Conservation (phyloP, 1,140 invertebrate genomes). For the Thereuonema tuberculata region DNA sequence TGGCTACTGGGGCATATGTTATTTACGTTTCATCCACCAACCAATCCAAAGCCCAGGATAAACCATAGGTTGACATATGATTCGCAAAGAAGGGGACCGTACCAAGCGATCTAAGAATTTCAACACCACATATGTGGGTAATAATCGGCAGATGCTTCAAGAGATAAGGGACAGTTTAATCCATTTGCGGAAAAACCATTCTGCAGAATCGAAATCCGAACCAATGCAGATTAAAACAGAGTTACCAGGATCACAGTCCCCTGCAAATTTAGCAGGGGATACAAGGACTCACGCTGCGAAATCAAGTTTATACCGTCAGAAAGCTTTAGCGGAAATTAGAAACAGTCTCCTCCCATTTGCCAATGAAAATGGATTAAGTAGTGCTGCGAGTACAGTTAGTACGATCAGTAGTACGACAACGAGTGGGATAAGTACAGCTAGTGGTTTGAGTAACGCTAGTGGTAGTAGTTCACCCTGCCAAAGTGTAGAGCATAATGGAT, state of each 20-base stretch:
- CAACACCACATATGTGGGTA: constrained; percentile 20
- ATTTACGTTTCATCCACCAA: not conserved
- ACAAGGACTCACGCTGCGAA: constrained; percentile 1
- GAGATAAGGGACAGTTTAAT: constrained; percentile 28
- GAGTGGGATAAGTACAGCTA: constrained; percentile 47
- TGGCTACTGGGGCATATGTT: too few species aligned
- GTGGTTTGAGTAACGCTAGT: constrained; percentile 47
- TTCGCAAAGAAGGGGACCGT: constrained; percentile 9
- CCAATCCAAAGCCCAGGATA: not conserved
- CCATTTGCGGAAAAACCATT: constrained; percentile 22
- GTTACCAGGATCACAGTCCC: not conserved
- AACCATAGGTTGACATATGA: constrained; percentile 5
- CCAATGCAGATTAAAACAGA: constrained; percentile 18
- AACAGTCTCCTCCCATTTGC: constrained; percentile 72
- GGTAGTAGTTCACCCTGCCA: constrained; percentile 20
- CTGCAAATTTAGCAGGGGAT: not conserved
- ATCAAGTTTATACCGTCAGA: constrained; percentile 51
- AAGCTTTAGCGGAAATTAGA: constrained; percentile 71
- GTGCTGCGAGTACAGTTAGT: constrained; percentile 57
- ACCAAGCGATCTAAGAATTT: constrained; percentile 8
- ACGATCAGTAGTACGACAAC: constrained; percentile 43
- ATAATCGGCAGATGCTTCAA: constrained; percentile 28
- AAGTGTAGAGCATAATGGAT: constrained; percentile 6
- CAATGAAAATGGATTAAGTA: constrained; percentile 51
- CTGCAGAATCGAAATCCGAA: constrained; percentile 8